Evolutionary conservation across 2,888 invertebrate genomes (phyloP).

Genomic region (Papilio demoleus): DNA sequence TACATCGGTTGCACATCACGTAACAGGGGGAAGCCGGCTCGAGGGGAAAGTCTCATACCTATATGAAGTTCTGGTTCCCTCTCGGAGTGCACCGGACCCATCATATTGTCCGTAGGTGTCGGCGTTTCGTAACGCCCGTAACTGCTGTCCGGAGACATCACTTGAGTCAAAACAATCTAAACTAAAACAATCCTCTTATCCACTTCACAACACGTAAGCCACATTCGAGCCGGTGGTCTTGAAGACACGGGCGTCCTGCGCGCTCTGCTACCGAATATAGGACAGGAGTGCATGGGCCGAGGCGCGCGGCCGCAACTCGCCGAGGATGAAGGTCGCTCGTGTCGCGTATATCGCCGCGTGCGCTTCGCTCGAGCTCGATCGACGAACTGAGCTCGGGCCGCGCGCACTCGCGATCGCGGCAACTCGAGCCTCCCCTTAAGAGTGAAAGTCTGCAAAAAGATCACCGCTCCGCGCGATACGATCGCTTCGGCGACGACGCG

Average conservation of each 20-base stretch:
- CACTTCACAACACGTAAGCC: conserved; percentile 78
- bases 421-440: conserved; percentile 78
- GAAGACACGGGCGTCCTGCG: conserved; percentile 59
- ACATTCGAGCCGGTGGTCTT: conserved; percentile 66
- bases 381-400: conserved; percentile 79
- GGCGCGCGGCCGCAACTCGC: conserved; percentile 67
- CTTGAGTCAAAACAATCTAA: conserved; percentile 71
- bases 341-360: conserved; percentile 67
- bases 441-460: conserved; percentile 85
- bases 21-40: background rate
- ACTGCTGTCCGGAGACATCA: conserved; percentile 88
- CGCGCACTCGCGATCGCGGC: conserved; percentile 73
- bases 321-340: conserved; percentile 79
- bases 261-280: conserved; percentile 68
- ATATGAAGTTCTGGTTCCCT: conserved; percentile 89
- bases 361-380: conserved; percentile 82
- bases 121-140: conserved; percentile 83
- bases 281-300: conserved; percentile 72
- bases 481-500: conserved; percentile 71
- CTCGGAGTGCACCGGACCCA: conserved; percentile 73
- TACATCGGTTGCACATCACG: conserved; percentile 19
- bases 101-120: conserved; percentile 80
- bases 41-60: conserved; percentile 75
- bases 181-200: conserved; percentile 64
- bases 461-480: conserved; percentile 79